Conservation (phyloP, 2,113 vertebrate genomes). For the Vulpes lagopus region DNA sequence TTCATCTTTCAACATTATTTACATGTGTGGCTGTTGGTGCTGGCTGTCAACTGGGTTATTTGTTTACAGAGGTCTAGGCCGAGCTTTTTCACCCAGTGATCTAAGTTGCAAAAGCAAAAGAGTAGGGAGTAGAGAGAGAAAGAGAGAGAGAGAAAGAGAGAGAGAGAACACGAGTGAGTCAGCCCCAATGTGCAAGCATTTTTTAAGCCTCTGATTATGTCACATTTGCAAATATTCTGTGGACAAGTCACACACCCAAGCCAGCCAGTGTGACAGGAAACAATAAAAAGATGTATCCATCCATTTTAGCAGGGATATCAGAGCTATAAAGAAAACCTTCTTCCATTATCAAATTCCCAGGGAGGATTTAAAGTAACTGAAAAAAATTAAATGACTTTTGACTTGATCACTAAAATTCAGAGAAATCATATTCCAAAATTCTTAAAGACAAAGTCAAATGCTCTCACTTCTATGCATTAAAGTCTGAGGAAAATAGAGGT, state of each 20-base stretch:
- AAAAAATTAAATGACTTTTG: neutral
- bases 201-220: neutral
- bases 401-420: neutral
- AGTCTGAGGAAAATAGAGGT: neutral
- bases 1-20: neutral
- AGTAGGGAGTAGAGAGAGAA: neutral
- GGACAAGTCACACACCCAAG: neutral
- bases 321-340: neutral
- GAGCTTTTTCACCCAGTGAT: neutral
- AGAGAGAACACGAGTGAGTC: neutral
- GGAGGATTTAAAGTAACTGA: neutral
- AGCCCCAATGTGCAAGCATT: neutral
- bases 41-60: neutral
- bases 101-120: neutral
- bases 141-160: neutral
- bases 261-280: neutral
- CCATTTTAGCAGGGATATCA: neutral
- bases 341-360: neutral
- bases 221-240: neutral
- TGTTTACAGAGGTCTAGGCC: neutral
- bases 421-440: neutral
- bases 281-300: neutral
- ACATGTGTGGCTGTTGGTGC: neutral
- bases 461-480: neutral
- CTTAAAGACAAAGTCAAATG: neutral